Percentiles rank a stretch among this genome's conserved stretches.
Conservation (phyloP, 2,113 vertebrate species). For the Rattus norvegicus region GRCr8 NC_086022.1:97674001-97674500, state of each 20-base stretch:
- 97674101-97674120: neutral
- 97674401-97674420: constrained; percentile 87
- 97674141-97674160: neutral
- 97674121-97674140: neutral
- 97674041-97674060: constrained; percentile 54
- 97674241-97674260: constrained; percentile 76
- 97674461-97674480: constrained; percentile 85
- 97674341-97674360: constrained; percentile 62
- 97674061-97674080: constrained; percentile 49
- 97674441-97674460: constrained; percentile 88
- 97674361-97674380: constrained; percentile 84
- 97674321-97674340: constrained; percentile 61
- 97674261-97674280: constrained; percentile 82
- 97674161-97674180: constrained; percentile 2
- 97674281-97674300: constrained; percentile 59
- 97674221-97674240: constrained; percentile 61
- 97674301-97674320: constrained; percentile 63
- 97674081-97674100: constrained; percentile 6
- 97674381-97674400: constrained; percentile 91
- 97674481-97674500: constrained; percentile 85
- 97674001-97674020: constrained; percentile 42
- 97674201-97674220: constrained; percentile 66
- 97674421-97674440: constrained; percentile 80
- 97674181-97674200: constrained; percentile 58
- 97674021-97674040: constrained; percentile 58